Base-by-base conservation (phyloP, 2,113 vertebrate species). In the Cinclus cinclus region DNA sequence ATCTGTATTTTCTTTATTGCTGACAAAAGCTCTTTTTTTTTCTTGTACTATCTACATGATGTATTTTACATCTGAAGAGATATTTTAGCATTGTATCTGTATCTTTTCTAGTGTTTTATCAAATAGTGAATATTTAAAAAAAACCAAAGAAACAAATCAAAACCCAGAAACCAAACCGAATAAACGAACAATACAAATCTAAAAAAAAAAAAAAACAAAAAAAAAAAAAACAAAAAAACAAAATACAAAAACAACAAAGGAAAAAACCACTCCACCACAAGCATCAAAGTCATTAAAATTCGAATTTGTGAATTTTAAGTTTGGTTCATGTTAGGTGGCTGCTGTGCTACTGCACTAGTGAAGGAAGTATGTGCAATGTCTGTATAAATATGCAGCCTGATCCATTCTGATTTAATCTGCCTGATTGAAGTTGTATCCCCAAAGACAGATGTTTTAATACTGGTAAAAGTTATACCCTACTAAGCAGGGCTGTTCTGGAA, bases 1-100 rank as follows among this genome's bases (percentile, higher is more conserved):
- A 94, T 79, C 92, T 87, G 94, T 97, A 93, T 97, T 97, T 98
- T 97, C 95, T 97, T 98, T 97, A 95, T 97, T 98, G 95, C 83
- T 92, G 73, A 63, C 86, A 83, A 97, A 75, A 19, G 4, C 4
- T 76, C 31, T 91, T 87, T 95, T 37, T 37, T 75, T 92, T 94
- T 69, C 41, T 78, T 87, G 35, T 90, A 75, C 53, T 93, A 46
- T 46, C 80, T 94, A 27, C 35, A 44, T 87, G 63, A 68, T 20
- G 1, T 50, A 42, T 84, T 63, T 76, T 83, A 19, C 67, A 79
- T 83, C 33, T 78, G 39, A 79, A 58, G 19, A 60, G 17, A 13
- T 59, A 77, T 91, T 80, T 79, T 62, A 55, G 33, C 6, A 1
- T 44, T 39, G 15, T 46, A 11, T 64, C 13, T 35, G 5, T 53